phyloP scores from a whole-genome alignment of 2,888 invertebrate species.

The Tineola bisselliella region DNA sequence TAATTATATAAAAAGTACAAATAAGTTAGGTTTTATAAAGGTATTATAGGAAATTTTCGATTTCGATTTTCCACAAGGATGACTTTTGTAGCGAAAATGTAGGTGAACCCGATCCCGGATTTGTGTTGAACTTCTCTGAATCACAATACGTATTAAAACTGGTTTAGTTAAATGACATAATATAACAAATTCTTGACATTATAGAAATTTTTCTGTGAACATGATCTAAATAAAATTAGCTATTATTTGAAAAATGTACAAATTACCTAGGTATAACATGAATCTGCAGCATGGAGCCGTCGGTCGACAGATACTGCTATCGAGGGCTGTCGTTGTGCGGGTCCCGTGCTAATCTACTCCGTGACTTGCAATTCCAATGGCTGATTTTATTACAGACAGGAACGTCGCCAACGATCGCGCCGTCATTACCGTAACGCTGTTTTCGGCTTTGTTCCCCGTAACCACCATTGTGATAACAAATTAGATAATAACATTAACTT shows the following conservation, averaged over 20 bases:
- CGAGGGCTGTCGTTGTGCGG: conserved; percentile 36
- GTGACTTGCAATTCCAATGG: conserved; percentile 63
- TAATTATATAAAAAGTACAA: not conserved
- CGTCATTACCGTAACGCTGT: not conserved
- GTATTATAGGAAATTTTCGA: not conserved
- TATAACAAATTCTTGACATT: not conserved
- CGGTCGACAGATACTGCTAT: conserved; percentile 15
- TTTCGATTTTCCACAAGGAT: not conserved
- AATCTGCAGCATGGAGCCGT: not conserved
- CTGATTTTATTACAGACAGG: conserved; percentile 47
- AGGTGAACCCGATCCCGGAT: not conserved
- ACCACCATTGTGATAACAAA: not conserved
- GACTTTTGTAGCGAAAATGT: not conserved
- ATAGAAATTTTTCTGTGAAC: not conserved
- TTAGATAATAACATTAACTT: not conserved
- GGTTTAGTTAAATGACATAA: not conserved
- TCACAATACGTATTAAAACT: not conserved
- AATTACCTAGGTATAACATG: not conserved
- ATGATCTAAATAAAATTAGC: not conserved
- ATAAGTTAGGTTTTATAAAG: not conserved
- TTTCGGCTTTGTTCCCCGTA: not conserved
- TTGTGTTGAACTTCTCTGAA: not conserved
- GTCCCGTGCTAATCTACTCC: conserved; percentile 54
- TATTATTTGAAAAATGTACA: not conserved
- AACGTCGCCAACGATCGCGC: not conserved